phyloP scores from a whole-genome alignment of 2,113 vertebrate species.

The Lynx canadensis region DNA sequence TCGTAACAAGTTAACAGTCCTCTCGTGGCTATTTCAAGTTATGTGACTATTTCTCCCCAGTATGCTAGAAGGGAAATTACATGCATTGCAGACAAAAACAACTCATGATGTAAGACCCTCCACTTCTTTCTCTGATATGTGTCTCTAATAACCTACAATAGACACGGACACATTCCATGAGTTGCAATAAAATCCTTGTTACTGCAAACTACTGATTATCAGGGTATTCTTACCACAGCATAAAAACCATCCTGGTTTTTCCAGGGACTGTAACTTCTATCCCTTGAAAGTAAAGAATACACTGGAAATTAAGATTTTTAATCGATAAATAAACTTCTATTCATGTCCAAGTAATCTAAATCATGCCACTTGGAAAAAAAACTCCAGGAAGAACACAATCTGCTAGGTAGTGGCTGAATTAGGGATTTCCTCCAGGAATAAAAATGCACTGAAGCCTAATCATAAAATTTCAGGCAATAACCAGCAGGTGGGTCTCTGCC shows the following conservation, averaged over 20 bases:
- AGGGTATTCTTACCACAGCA: background rate
- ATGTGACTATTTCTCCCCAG: background rate
- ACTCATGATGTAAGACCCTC: background rate
- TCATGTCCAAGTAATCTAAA: background rate
- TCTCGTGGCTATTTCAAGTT: background rate
- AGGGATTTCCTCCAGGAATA: background rate
- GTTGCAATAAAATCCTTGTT: background rate
- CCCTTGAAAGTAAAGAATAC: background rate
- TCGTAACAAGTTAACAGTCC: background rate
- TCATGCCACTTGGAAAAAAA: background rate
- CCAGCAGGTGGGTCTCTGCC: background rate
- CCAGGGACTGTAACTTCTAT: background rate
- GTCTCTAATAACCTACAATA: background rate
- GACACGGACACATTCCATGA: background rate
- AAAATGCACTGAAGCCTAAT: background rate
- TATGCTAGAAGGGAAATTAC: background rate
- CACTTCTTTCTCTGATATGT: background rate
- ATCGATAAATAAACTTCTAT: background rate
- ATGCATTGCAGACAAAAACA: background rate
- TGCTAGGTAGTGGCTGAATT: background rate
- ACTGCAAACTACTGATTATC: background rate
- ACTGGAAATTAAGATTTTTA: background rate
- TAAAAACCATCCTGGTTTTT: background rate
- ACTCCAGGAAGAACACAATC: background rate
- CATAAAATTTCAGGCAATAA: background rate